These are phyloP conservation scores for Ambastaia sidthimunki DNA, from an alignment of 2,797 vertebrate genomes.

Conservation along the genomic window DNA sequence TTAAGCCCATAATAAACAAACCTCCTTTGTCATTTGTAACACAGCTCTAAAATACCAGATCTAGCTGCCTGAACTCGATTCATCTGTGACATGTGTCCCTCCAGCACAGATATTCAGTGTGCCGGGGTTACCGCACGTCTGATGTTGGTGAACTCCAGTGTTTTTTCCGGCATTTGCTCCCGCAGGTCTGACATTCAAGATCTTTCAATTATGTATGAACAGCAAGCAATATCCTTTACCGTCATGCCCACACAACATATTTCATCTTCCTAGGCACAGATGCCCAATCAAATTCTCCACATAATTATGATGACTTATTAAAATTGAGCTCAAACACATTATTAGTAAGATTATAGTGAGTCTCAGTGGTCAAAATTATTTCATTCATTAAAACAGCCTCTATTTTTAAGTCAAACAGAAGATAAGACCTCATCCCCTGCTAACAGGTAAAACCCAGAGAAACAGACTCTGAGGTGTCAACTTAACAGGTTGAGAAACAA, in stretches of 20 bases:
- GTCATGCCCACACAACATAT: conserved; percentile 84
- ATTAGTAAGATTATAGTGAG: conserved; percentile 79
- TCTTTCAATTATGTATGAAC: conserved; percentile 88
- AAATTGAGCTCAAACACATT: conserved; percentile 80
- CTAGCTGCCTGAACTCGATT: conserved; percentile 31
- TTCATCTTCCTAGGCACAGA: conserved; percentile 84
- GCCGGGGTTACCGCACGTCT: conserved; percentile 48
- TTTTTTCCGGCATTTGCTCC: conserved; percentile 83
- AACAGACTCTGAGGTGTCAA: conserved; percentile 24
- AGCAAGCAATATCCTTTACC: conserved; percentile 86
- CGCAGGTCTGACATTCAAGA: conserved; percentile 87
- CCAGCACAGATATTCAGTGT: conserved; percentile 50
- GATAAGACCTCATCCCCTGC: conserved; percentile 28
- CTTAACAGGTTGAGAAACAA: conserved; percentile 39
- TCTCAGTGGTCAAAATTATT: conserved; percentile 76
- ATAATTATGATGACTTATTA: conserved; percentile 86
- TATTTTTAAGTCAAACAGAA: conserved; percentile 63
- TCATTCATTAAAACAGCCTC: conserved; percentile 71
- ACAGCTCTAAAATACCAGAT: conserved; percentile 23
- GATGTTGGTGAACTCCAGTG: conserved; percentile 76
- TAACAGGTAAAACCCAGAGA: conserved; percentile 53
- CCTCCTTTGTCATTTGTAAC: background rate
- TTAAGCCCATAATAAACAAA: background rate
- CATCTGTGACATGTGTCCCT: conserved; percentile 52
- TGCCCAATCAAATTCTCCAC: conserved; percentile 82